Evolutionary conservation across 2,797 vertebrate genomes (phyloP).

Genomic region (Pangasius macronema): DNA sequence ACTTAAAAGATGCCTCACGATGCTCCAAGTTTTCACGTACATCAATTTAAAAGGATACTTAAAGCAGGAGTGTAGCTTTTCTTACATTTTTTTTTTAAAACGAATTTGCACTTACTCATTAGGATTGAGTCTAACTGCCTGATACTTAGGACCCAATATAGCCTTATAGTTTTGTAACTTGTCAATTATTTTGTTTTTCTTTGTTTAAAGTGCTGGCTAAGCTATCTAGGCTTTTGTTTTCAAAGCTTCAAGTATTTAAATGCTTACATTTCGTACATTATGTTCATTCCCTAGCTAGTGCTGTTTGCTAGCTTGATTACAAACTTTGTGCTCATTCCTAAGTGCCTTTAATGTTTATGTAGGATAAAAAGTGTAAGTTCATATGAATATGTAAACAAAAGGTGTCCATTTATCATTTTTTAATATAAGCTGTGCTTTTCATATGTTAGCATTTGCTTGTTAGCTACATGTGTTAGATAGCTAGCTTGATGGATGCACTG

Average conservation of each 20-base stretch:
- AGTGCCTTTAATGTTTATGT: not conserved
- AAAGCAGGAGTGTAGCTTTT: constrained; percentile 7
- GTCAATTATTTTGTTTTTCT: not conserved
- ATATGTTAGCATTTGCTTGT: not conserved
- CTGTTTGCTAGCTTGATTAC: not conserved
- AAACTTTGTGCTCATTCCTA: not conserved
- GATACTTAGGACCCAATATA: not conserved
- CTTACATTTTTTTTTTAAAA: not conserved
- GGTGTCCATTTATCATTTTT: not conserved
- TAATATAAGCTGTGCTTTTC: not conserved
- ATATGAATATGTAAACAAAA: not conserved
- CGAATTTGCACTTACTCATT: not conserved
- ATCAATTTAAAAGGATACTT: constrained; percentile 19
- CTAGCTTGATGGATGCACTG: not conserved
- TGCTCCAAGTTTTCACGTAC: not conserved
- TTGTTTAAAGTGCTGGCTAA: not conserved
- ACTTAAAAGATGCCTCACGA: constrained; percentile 28
- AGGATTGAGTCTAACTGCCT: not conserved
- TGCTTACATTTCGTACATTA: not conserved
- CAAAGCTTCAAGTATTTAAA: not conserved
- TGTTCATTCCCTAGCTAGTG: not conserved
- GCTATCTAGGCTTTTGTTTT: not conserved
- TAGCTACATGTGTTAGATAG: not conserved
- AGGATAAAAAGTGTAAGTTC: not conserved
- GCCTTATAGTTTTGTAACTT: not conserved